Percentiles rank a stretch among this genome's conserved stretches.
Evolutionary conservation across 2,797 vertebrate genomes (phyloP).

Genomic region (Scolopax rusticola): DNA sequence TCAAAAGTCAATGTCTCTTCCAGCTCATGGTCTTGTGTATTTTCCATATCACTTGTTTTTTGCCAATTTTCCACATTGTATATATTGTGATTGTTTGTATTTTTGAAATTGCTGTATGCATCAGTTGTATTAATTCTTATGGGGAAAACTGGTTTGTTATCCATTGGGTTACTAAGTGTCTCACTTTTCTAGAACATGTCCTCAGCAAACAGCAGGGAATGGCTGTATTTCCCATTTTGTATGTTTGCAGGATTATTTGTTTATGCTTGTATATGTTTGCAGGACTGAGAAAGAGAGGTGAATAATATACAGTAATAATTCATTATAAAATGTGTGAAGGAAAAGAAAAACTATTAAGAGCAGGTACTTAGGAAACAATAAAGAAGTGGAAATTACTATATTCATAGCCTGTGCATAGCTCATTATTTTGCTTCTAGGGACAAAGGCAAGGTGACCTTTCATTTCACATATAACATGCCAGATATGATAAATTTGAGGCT

Average conservation of each 20-base stretch:
- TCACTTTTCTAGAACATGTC: background rate
- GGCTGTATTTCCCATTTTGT: background rate
- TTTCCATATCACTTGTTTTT: background rate
- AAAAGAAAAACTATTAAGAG: background rate
- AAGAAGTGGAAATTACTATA: background rate
- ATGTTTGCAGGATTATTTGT: background rate
- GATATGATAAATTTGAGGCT: background rate
- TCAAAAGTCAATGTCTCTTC: background rate
- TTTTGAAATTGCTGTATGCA: background rate
- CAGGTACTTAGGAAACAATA: background rate
- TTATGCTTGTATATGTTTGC: background rate
- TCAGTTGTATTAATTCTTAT: background rate
- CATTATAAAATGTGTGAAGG: background rate
- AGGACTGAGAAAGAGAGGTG: background rate
- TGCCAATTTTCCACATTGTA: background rate
- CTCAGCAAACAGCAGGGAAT: background rate
- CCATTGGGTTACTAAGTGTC: background rate
- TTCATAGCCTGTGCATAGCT: background rate
- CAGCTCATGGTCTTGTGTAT: background rate
- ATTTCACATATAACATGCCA: background rate
- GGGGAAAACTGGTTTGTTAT: background rate
- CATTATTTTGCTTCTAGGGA: background rate
- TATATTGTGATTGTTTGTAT: background rate
- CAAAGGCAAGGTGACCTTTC: slow-evolving; percentile 1
- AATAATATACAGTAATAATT: background rate